These are phyloP conservation scores for Perca flavescens DNA, from an alignment of 2,113 vertebrate species.

Conservation along the genomic window DNA sequence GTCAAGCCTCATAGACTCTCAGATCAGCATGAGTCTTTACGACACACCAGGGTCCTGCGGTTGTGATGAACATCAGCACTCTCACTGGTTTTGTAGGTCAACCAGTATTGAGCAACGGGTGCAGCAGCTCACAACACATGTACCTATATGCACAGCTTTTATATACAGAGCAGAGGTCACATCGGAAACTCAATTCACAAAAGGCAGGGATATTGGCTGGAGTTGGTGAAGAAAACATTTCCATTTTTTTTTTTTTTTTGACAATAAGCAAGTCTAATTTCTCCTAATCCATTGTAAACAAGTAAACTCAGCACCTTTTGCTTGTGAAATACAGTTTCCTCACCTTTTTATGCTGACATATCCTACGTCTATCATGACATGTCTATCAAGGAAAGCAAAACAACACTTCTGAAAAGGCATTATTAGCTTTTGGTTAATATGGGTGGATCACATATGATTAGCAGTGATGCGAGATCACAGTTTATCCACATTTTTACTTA, in stretches of 20 bases:
- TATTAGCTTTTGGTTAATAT: not conserved
- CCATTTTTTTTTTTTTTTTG: not conserved
- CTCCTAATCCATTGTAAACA: not conserved
- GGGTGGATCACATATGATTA: not conserved
- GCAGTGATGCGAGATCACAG: not conserved
- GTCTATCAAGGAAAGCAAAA: not conserved
- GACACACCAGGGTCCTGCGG: slow-evolving; percentile 67
- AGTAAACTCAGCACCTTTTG: not conserved
- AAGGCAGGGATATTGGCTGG: not conserved
- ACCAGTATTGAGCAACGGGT: slow-evolving; percentile 68
- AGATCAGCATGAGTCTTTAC: slow-evolving; percentile 76
- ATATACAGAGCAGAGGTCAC: slow-evolving; percentile 55
- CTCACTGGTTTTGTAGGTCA: slow-evolving; percentile 82
- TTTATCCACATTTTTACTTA: not conserved
- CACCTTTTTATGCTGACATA: not conserved
- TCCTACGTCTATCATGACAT: not conserved
- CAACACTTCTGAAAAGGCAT: too few species aligned
- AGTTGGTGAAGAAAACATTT: not conserved
- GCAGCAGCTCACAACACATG: slow-evolving; percentile 43
- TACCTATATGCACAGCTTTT: slow-evolving; percentile 23
- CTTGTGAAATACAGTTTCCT: not conserved
- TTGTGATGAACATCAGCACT: slow-evolving; percentile 76
- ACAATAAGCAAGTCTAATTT: not conserved
- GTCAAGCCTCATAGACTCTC: slow-evolving; percentile 80
- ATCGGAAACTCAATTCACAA: slow-evolving; percentile 4